Conservation (phyloP, 2,888 invertebrate genomes). For the Orthosia gracilis region DNA sequence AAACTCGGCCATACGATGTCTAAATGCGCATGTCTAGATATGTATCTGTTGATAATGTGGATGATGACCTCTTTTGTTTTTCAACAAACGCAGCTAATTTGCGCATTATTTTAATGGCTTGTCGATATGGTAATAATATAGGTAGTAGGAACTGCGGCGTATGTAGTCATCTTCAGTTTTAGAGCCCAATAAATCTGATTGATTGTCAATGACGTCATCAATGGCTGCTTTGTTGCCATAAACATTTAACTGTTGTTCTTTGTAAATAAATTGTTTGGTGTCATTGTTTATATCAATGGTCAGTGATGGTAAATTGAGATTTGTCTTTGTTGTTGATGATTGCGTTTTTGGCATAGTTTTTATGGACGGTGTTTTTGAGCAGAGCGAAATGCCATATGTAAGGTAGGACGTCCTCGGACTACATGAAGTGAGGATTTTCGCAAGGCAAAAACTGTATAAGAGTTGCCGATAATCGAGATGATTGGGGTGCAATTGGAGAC, state of each 20-base stretch:
- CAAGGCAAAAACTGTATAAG: background rate
- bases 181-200: constrained; percentile 39
- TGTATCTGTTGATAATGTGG: background rate
- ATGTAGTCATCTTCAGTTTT: constrained; percentile 49
- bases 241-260: background rate
- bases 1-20: background rate
- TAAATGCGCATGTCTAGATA: constrained; percentile 5
- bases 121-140: constrained; percentile 47
- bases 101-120: constrained; percentile 46
- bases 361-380: no score
- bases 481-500: background rate
- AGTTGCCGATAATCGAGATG: background rate
- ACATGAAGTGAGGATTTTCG: background rate
- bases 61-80: constrained; percentile 13
- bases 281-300: background rate
- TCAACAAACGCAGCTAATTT: constrained; percentile 13
- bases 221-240: background rate
- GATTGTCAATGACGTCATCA: constrained; percentile 12
- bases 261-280: background rate
- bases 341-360: no score
- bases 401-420: background rate
- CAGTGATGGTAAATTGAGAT: background rate
- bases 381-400: background rate
- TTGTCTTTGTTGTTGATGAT: background rate
- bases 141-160: constrained; percentile 36